A percentile compares a stretch with the other conserved stretches of the same genome.
phyloP scores from a whole-genome alignment of 2,797 vertebrate species.

The Xenops minutus region DNA sequence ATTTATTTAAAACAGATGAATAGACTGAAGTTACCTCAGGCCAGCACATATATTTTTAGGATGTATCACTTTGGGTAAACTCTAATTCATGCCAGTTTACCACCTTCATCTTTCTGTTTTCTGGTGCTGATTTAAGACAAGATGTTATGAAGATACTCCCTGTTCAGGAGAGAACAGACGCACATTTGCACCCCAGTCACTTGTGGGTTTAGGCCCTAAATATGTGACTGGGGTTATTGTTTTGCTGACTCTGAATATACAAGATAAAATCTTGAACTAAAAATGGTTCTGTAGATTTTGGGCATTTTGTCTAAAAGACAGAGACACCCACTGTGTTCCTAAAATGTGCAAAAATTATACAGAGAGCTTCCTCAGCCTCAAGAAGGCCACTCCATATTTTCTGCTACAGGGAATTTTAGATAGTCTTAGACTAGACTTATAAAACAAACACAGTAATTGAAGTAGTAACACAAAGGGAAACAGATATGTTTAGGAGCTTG shows the following conservation, averaged over 20 bases:
- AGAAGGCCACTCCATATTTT: not conserved
- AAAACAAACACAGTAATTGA: not conserved
- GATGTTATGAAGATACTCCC: not conserved
- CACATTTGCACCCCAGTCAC: not conserved
- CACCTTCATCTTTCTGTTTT: not conserved
- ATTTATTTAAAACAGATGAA: not conserved
- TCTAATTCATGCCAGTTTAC: not conserved
- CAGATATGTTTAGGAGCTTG: not conserved
- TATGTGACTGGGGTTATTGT: not conserved
- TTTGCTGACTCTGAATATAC: not conserved
- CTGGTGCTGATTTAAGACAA: not conserved
- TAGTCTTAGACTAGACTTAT: not conserved
- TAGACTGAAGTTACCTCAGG: not conserved
- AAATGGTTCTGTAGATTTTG: not conserved
- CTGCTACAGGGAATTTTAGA: not conserved
- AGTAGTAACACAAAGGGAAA: not conserved
- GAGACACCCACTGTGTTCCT: not conserved
- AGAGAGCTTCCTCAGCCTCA: not conserved
- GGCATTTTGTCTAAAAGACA: not conserved
- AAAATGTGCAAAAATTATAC: not conserved
- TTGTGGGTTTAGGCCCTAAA: not conserved
- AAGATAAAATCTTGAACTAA: not conserved
- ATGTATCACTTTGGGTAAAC: not conserved
- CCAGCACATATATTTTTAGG: not conserved
- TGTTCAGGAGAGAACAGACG: not conserved